Conservation (phyloP, 2,888 invertebrate species). For the Eilema griseolum region DNA sequence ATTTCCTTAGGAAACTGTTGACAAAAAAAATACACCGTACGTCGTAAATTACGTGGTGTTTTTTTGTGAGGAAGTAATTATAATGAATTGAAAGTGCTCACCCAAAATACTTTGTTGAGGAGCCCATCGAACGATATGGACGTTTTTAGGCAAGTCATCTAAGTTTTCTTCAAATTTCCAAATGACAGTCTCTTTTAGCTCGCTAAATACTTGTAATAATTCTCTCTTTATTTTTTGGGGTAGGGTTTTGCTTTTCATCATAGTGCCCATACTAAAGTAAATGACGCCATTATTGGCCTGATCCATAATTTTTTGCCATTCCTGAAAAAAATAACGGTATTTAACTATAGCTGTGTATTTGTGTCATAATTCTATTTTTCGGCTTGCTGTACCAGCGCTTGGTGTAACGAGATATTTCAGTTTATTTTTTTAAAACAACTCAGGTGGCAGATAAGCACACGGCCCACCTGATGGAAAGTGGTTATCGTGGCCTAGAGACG, state of each 20-base stretch:
- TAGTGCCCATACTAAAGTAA: slow-evolving; percentile 80
- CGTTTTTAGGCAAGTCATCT: slow-evolving; percentile 65
- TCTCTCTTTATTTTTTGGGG: slow-evolving; percentile 61
- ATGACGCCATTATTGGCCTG: slow-evolving; percentile 75
- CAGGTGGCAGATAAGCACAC: too few relatives aligned
- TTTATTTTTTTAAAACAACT: too few relatives aligned
- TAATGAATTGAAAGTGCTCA: slow-evolving; percentile 37
- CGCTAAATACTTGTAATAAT: slow-evolving; percentile 69
- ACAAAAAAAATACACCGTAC: too few relatives aligned
- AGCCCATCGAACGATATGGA: slow-evolving; percentile 73
- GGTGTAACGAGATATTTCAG: not conserved
- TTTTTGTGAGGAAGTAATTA: not conserved
- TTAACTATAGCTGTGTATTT: not conserved
- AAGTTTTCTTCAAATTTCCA: slow-evolving; percentile 77
- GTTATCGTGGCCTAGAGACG: too few relatives aligned
- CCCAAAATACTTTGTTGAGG: slow-evolving; percentile 74
- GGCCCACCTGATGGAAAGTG: too few relatives aligned
- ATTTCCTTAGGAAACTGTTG: too few relatives aligned
- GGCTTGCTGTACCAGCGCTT: not conserved
- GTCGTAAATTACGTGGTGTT: too few relatives aligned
- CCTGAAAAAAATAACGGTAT: slow-evolving; percentile 27
- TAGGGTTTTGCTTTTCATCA: slow-evolving; percentile 66
- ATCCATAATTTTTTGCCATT: slow-evolving; percentile 60
- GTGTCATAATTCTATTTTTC: not conserved
- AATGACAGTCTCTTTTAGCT: slow-evolving; percentile 75